A percentile compares a stretch with the other conserved stretches of the same genome.
Evolutionary conservation across 35 echinoderm and acorn worm species (phyloP).

Genomic region (Anneissia japonica): DNA sequence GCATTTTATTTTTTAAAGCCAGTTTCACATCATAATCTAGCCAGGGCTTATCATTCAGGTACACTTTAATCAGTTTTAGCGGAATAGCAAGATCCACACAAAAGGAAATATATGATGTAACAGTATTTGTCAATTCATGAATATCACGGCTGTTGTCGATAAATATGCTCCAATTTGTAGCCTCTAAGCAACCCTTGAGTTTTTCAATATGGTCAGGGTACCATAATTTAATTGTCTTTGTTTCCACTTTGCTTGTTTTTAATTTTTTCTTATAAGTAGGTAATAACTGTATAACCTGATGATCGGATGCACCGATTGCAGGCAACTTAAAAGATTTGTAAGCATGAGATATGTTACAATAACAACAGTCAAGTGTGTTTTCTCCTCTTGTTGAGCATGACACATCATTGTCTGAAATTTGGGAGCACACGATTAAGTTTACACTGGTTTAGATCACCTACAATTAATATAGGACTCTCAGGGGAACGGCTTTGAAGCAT

Average conservation of each 20-base stretch:
- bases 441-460: constrained; percentile 27
- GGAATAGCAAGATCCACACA: neutral
- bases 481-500: neutral
- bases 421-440: neutral
- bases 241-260: neutral
- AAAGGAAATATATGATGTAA: neutral
- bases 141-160: neutral
- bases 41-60: neutral
- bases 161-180: neutral
- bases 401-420: too few species aligned
- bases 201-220: constrained; percentile 4
- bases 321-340: too few species aligned
- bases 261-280: neutral
- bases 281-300: neutral
- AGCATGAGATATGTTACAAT: neutral
- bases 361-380: neutral
- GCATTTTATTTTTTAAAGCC: neutral
- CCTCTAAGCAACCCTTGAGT: constrained; percentile 27
- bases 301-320: neutral
- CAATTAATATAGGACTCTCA: constrained; percentile 26
- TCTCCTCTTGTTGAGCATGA: neutral
- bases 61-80: neutral
- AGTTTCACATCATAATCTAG: neutral
- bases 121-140: neutral
- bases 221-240: neutral